A percentile compares a stretch with the other conserved stretches of the same genome.
phyloP scores from a whole-genome alignment of 2,113 vertebrate genomes.

The Indicator indicator region DNA sequence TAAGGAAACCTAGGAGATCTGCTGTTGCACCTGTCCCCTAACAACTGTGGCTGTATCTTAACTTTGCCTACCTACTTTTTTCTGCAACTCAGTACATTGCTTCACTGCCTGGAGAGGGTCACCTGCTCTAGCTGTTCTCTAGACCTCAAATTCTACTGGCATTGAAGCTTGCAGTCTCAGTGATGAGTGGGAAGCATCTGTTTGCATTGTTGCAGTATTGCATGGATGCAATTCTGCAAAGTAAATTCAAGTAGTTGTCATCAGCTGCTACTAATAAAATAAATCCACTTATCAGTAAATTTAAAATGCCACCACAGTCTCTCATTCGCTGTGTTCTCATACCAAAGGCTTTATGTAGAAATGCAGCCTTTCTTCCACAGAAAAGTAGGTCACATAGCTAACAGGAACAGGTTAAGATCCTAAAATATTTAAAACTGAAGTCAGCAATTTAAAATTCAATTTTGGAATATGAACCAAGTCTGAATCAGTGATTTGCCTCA shows the following conservation, averaged over 20 bases:
- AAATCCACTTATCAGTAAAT: background rate
- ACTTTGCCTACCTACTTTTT: background rate
- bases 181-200: background rate
- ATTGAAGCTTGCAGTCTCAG: background rate
- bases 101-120: background rate
- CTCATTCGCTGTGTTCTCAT: background rate
- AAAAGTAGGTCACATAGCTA: background rate
- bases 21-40: background rate
- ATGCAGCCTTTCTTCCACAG: background rate
- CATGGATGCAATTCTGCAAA: background rate
- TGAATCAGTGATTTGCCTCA: background rate
- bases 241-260: background rate
- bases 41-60: background rate
- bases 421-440: constrained; percentile 15
- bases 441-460: background rate
- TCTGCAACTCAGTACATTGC: background rate
- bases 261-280: background rate
- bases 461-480: background rate
- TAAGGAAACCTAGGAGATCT: background rate
- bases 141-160: background rate
- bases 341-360: background rate
- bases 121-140: background rate
- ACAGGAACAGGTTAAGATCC: background rate
- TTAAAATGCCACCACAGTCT: background rate
- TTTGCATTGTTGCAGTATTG: background rate